Base-by-base conservation (phyloP, 2,888 invertebrate genomes). In the Odontocerum albicorne region DNA sequence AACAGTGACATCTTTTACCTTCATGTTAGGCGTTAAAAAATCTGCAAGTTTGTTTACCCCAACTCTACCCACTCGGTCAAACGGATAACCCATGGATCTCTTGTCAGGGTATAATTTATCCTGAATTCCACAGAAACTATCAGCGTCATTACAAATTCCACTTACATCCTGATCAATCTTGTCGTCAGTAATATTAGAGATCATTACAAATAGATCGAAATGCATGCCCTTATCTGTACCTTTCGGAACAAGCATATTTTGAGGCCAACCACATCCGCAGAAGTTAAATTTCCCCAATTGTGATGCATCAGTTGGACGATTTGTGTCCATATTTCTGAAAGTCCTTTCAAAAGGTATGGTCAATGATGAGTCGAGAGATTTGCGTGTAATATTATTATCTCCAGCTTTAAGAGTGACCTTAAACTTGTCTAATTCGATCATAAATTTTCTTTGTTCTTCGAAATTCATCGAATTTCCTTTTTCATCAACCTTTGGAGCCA, bases 31-130 rank as follows among this genome's bases (percentile, higher is more conserved):
- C 1, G 84, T 81, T n/a, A 84, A 70, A 68, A 88, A 87, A 66
- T 85, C 80, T 21, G 76, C 71, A 40, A 88, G 71, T 49, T 72
- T 81, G 61, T 77, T 72, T 20, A 82, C 85, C 1, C 80, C 77
- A 52, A 67, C 66, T 1, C 83, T 75, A 17, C 78, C 72, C 10
- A 85, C 80, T 13, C 88, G 75, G 69, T 88, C 86, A 77, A 88
- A 87, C 10, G 93, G 93, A 75, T 80, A 93, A 39, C 93, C 93
- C 92, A 93, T 93, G 4, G 88, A 70, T 51, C 88, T 82, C 32
- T 81, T 79, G 72, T 93, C 93, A 0, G 93, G 93, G 71, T 90
- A 93, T 64, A 83, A 74, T 49, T 82, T 80, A 71, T 90, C 89
- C 49, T 84, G 81, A 13, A 92, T 73, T 1, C 92, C 92, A 64